Evolutionary conservation across 2,888 invertebrate genomes (phyloP).

Genomic region (Acanthopleura granulata): DNA sequence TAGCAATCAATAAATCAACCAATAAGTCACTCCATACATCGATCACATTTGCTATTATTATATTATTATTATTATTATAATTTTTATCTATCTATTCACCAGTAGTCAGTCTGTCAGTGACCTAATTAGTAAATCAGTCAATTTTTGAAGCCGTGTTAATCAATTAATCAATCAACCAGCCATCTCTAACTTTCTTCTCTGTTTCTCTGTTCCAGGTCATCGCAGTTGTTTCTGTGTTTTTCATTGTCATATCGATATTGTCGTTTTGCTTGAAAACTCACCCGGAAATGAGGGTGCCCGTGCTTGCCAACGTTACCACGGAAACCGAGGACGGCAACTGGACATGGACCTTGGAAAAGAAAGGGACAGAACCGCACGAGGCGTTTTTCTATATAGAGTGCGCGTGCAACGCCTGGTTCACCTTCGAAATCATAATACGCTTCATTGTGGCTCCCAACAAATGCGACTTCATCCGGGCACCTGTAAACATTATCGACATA

Average conservation of each 20-base stretch:
- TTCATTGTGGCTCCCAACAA: slow-evolving; percentile 92
- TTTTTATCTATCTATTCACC: background rate
- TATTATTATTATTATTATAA: too few relatives aligned
- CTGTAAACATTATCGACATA: slow-evolving; percentile 94
- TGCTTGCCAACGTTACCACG: slow-evolving; percentile 63
- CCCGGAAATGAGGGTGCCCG: slow-evolving; percentile 76
- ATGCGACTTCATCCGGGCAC: slow-evolving; percentile 88
- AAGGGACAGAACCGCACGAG: slow-evolving; percentile 94
- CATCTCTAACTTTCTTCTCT: background rate
- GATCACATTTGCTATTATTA: too few relatives aligned
- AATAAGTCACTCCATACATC: background rate
- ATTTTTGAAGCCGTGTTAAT: background rate
- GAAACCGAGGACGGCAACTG: slow-evolving; percentile 46
- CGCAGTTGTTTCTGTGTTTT: slow-evolving; percentile 92
- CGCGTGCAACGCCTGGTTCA: slow-evolving; percentile 95
- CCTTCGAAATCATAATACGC: slow-evolving; percentile 89
- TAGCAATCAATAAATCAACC: background rate
- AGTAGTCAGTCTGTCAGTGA: background rate
- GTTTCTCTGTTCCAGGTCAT: slow-evolving; percentile 81
- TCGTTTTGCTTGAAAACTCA: slow-evolving; percentile 97
- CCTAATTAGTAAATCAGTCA: background rate
- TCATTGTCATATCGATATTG: slow-evolving; percentile 95
- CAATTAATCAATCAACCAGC: background rate
- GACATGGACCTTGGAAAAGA: slow-evolving; percentile 83
- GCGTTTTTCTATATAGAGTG: slow-evolving; percentile 94